Percentiles rank a stretch among this genome's conserved stretches.
Evolutionary conservation across 2,797 vertebrate genomes (phyloP).

Genomic region (Monodelphis domestica): DNA sequence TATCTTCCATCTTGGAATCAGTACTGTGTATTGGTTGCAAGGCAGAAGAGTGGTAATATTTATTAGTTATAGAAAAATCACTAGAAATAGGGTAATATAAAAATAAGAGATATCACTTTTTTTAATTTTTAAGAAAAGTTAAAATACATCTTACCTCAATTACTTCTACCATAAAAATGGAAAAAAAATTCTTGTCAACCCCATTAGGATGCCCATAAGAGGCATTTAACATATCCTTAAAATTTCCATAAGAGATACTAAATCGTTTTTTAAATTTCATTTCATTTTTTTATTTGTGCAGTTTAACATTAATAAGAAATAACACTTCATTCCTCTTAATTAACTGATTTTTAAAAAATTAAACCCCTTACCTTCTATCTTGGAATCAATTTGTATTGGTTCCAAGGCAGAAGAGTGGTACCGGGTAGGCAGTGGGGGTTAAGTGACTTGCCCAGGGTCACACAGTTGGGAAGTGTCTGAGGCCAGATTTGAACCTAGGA

Average conservation of each 20-base stretch:
- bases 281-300: not conserved
- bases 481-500: too few relatives aligned
- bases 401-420: too few relatives aligned
- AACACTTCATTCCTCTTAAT: not conserved
- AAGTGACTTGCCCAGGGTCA: too few relatives aligned
- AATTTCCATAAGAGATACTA: not conserved
- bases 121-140: not conserved
- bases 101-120: not conserved
- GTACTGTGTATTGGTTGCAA: too few relatives aligned
- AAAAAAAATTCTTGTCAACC: not conserved
- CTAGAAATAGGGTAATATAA: not conserved
- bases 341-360: too few relatives aligned
- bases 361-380: too few relatives aligned
- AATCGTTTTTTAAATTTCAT: not conserved
- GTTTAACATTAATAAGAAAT: not conserved
- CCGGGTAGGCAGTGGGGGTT: too few relatives aligned
- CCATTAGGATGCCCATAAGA: not conserved
- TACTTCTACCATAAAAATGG: not conserved
- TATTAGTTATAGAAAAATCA: not conserved
- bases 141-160: not conserved
- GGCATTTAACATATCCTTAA: slow-evolving; percentile 4
- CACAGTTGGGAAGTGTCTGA: too few relatives aligned
- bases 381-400: too few relatives aligned
- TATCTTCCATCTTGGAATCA: too few relatives aligned
- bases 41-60: too few relatives aligned